Conservation (phyloP, 2,888 invertebrate genomes). For the Pammene fasciana region DNA sequence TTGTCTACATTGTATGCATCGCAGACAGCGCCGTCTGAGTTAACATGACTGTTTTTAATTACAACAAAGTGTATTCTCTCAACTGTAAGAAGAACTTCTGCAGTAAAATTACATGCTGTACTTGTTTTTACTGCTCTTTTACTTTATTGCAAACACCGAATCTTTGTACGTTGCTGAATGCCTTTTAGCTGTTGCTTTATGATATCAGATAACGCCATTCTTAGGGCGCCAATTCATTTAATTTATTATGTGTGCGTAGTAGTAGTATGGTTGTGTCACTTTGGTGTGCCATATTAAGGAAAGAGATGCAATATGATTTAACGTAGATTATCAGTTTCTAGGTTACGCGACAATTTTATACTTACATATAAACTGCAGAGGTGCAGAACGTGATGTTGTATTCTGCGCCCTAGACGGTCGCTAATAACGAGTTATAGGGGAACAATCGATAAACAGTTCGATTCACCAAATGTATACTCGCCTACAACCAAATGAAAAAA, state of each 20-base stretch:
- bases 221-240: no score
- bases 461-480: neutral
- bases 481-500: neutral
- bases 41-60: conserved; percentile 20
- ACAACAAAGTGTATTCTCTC: neutral
- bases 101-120: neutral
- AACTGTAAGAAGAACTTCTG: neutral
- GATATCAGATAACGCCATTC: neutral
- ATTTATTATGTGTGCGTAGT: no score
- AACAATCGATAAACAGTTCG: neutral
- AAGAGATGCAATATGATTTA: no score
- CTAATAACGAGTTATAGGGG: no score
- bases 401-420: no score
- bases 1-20: conserved; percentile 30
- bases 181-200: neutral
- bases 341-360: no score
- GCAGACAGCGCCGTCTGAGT: conserved; percentile 13
- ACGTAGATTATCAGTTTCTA: no score
- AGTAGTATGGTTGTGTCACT: no score
- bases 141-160: neutral
- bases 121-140: neutral
- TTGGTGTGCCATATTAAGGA: no score
- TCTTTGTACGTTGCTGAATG: neutral
- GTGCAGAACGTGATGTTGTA: no score
- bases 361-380: no score